Conservation (phyloP, 2,113 vertebrate genomes). For the Pelmatolapia mariae region DNA sequence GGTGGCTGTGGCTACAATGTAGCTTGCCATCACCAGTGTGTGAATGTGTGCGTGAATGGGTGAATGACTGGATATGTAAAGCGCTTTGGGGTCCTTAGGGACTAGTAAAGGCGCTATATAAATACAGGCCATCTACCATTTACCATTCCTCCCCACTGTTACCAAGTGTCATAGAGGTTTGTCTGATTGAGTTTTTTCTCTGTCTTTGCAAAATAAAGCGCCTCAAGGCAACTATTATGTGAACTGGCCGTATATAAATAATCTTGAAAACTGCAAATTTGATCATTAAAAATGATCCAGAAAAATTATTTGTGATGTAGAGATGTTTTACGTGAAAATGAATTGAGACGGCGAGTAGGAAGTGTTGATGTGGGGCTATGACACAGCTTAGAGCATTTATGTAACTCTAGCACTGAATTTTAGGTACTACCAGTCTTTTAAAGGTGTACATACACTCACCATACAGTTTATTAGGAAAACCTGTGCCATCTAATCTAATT, state of each 20-base stretch:
- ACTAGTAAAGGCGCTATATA: too few species aligned
- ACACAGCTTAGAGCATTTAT: background rate
- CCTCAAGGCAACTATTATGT: background rate
- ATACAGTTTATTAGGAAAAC: background rate
- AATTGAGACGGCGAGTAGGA: background rate
- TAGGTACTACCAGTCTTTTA: background rate
- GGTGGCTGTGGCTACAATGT: too few species aligned
- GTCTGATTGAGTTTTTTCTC: background rate
- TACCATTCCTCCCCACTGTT: background rate
- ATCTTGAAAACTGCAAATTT: background rate
- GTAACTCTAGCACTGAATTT: background rate
- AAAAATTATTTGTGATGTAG: background rate
- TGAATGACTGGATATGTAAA: too few species aligned
- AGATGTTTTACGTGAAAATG: background rate
- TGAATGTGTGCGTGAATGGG: too few species aligned
- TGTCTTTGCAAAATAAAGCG: background rate
- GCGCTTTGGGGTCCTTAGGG: too few species aligned
- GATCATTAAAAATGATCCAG: background rate
- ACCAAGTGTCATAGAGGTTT: background rate
- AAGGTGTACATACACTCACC: background rate
- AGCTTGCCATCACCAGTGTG: too few species aligned
- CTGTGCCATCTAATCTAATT: background rate
- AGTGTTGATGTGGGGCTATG: background rate
- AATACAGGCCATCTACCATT: too few species aligned
- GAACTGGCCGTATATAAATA: background rate